These are phyloP conservation scores for Synanceia verrucosa DNA, from an alignment of 2,797 vertebrate species.

Conservation along the genomic window DNA sequence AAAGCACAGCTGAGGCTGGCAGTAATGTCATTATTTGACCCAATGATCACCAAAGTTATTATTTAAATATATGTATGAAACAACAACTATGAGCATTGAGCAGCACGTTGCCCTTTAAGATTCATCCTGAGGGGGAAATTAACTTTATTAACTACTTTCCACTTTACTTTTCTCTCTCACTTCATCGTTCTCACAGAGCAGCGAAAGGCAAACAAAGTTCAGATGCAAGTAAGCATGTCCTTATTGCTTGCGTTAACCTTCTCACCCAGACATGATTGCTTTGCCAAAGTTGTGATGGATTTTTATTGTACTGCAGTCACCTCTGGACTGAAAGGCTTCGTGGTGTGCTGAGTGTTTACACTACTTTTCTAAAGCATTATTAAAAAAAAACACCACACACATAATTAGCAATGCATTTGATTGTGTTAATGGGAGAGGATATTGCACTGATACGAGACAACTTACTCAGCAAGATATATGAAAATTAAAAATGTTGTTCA, in stretches of 20 bases:
- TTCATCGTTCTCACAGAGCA: constrained; percentile 6
- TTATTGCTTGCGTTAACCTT: constrained; percentile 42
- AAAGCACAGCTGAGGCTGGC: background rate
- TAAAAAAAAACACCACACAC: constrained; percentile 13
- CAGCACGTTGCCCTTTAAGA: background rate
- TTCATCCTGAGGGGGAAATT: too few species aligned
- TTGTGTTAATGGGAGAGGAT: constrained; percentile 34
- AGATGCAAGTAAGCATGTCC: constrained; percentile 40
- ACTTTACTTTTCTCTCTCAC: background rate
- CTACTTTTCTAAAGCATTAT: constrained; percentile 25
- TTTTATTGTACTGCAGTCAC: constrained; percentile 41
- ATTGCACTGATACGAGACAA: background rate
- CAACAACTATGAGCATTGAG: background rate
- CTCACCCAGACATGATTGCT: constrained; percentile 43
- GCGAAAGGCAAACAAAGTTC: constrained; percentile 39
- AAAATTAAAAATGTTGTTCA: constrained; percentile 19
- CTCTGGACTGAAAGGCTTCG: constrained; percentile 3
- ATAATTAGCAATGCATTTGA: constrained; percentile 32
- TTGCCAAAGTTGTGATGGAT: constrained; percentile 40
- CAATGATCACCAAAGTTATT: background rate
- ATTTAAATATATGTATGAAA: too few species aligned
- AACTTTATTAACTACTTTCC: too few species aligned
- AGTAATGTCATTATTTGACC: background rate
- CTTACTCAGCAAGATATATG: constrained; percentile 8
- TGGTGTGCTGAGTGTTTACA: constrained; percentile 31